Conservation (phyloP, 1,140 invertebrate species). For the Stenopsyche tienmushanensis region DNA sequence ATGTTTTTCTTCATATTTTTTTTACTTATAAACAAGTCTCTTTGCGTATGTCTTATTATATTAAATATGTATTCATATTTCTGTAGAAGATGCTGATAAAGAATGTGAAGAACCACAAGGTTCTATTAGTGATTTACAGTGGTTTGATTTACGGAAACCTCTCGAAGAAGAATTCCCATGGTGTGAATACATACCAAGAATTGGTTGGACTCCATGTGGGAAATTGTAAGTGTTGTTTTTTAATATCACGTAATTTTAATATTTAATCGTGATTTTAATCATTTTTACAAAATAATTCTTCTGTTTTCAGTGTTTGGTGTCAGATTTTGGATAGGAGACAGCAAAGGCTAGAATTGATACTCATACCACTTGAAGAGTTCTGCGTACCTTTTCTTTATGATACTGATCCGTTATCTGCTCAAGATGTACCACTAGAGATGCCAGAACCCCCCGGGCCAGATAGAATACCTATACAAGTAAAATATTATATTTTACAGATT, state of each 20-base stretch:
- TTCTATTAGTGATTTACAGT: conserved; percentile 42
- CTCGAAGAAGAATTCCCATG: conserved; percentile 80
- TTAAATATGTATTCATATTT: too few species aligned
- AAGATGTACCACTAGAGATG: not conserved
- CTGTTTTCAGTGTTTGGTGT: conserved; percentile 77
- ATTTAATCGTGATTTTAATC: conserved; percentile 6
- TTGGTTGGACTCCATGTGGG: conserved; percentile 89
- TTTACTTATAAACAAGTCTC: too few species aligned
- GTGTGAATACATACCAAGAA: conserved; percentile 91
- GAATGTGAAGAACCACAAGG: conserved; percentile 6
- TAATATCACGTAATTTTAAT: not conserved
- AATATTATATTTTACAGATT: too few species aligned
- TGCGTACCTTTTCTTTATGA: conserved; percentile 63
- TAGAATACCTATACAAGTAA: conserved; percentile 18
- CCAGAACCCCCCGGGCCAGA: not conserved
- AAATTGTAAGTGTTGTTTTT: conserved; percentile 75
- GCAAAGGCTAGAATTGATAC: conserved; percentile 72
- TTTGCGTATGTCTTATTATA: too few species aligned
- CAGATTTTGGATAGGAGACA: conserved; percentile 86
- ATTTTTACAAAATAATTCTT: conserved; percentile 7
- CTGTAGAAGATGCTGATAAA: not conserved
- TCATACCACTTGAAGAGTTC: conserved; percentile 74
- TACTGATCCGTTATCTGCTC: conserved; percentile 32
- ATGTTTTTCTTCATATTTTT: not conserved
- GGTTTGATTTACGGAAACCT: conserved; percentile 68